phyloP scores from a whole-genome alignment of 1,140 invertebrate genomes.

The Mycetomoellerius zeteki region DNA sequence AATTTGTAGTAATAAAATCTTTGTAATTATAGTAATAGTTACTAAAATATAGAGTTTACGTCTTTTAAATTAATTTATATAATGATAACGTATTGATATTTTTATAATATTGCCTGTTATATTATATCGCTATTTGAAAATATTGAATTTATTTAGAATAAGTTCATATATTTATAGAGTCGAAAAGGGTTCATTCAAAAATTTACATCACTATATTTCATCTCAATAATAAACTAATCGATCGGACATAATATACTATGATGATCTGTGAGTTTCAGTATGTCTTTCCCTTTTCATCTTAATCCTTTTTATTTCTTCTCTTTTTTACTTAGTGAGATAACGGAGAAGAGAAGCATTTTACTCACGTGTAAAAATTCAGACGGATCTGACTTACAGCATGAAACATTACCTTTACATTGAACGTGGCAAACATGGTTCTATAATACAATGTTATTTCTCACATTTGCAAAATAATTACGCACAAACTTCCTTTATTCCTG shows the following conservation, averaged over 20 bases:
- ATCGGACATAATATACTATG: background rate
- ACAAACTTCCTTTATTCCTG: background rate
- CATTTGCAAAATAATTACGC: conserved; percentile 35
- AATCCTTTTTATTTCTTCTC: background rate
- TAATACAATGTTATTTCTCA: conserved; percentile 8
- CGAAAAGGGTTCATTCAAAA: no score
- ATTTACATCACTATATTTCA: background rate
- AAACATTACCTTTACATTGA: conserved; percentile 37
- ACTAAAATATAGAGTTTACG: background rate
- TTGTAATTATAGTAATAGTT: conserved; percentile 5
- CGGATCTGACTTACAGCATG: background rate
- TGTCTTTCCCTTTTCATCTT: background rate
- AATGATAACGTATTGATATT: background rate
- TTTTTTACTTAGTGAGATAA: background rate
- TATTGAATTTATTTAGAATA: background rate
- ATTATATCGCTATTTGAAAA: background rate
- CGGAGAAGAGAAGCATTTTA: background rate
- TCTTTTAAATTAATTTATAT: background rate
- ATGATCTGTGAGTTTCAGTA: background rate
- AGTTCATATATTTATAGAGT: background rate
- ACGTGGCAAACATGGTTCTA: conserved; percentile 8
- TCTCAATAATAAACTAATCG: background rate
- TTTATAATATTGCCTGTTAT: background rate
- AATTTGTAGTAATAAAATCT: conserved; percentile 20
- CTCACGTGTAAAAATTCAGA: background rate